phyloP scores from a whole-genome alignment of 37 sponge, comb jelly and placozoan genomes.

The Ephydatia muelleri region DNA sequence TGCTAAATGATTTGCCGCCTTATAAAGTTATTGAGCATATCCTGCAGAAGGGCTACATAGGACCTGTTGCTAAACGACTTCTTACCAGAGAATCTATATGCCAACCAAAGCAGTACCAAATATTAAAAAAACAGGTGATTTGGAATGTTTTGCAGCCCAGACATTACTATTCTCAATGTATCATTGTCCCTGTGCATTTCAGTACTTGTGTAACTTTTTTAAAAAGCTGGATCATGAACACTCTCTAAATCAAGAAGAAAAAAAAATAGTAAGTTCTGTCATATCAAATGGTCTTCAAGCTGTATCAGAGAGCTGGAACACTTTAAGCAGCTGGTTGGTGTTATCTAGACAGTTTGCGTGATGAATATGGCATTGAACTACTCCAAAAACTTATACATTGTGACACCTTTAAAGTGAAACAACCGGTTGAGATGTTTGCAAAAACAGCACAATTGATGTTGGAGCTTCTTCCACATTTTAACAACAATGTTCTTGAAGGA shows the following conservation, averaged over 20 bases:
- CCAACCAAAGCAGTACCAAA: neutral
- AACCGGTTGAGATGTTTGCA: neutral
- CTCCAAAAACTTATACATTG: neutral
- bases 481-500: neutral
- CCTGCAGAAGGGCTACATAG: neutral
- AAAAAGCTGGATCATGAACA: neutral
- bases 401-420: neutral
- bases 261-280: neutral
- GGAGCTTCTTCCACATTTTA: neutral
- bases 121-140: neutral
- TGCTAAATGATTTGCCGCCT: neutral
- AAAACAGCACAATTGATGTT: neutral
- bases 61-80: neutral
- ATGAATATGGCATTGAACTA: neutral
- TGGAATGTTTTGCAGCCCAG: neutral
- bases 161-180: neutral
- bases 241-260: neutral
- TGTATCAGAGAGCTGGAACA: neutral
- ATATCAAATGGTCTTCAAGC: neutral
- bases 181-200: neutral
- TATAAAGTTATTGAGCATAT: neutral
- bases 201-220: neutral
- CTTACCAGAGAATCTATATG: neutral
- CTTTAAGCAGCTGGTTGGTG: neutral
- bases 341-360: neutral